A percentile compares a stretch with the other conserved stretches of the same genome.
Conservation (phyloP, 1,140 invertebrate species). For the Drosophila arawakana region DNA sequence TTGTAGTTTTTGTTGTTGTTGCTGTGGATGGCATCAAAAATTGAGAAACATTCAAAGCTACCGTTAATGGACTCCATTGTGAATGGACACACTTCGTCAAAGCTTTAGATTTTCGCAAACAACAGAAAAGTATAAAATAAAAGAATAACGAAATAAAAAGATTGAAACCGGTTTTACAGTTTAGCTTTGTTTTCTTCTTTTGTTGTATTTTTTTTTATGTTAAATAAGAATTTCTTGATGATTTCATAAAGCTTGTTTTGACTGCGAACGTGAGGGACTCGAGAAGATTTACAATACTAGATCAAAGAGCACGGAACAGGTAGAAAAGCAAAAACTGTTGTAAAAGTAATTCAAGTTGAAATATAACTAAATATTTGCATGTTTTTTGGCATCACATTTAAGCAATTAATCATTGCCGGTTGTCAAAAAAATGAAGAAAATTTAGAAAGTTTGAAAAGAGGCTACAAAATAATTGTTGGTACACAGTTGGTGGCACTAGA, state of each 20-base stretch:
- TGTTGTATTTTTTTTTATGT: constrained; percentile 26
- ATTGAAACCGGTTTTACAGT: constrained; percentile 40
- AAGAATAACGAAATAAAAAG: constrained; percentile 45
- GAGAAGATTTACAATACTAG: constrained; percentile 27
- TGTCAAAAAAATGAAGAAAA: constrained; percentile 9
- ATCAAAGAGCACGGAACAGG: constrained; percentile 12
- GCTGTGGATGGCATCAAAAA: constrained; percentile 3
- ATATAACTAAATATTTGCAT: constrained; percentile 1
- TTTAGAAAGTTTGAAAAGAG: not conserved
- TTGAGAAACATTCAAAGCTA: not conserved
- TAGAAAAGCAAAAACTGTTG: constrained; percentile 1
- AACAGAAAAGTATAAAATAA: constrained; percentile 20
- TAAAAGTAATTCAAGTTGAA: not conserved
- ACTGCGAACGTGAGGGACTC: constrained; percentile 23
- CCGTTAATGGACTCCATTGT: constrained; percentile 3
- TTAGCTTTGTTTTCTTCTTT: constrained; percentile 13
- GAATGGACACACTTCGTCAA: not conserved
- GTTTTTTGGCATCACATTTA: constrained; percentile 1
- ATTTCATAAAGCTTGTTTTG: constrained; percentile 54
- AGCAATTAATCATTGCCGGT: constrained; percentile 12
- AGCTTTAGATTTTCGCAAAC: constrained; percentile 38
- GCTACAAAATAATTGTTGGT: not conserved
- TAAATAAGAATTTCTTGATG: constrained; percentile 64
- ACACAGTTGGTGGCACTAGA: not conserved
- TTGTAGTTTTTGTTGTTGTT: constrained; percentile 13